Base-by-base conservation (phyloP, 2,888 invertebrate species). In the Mythimna lalbum region DNA sequence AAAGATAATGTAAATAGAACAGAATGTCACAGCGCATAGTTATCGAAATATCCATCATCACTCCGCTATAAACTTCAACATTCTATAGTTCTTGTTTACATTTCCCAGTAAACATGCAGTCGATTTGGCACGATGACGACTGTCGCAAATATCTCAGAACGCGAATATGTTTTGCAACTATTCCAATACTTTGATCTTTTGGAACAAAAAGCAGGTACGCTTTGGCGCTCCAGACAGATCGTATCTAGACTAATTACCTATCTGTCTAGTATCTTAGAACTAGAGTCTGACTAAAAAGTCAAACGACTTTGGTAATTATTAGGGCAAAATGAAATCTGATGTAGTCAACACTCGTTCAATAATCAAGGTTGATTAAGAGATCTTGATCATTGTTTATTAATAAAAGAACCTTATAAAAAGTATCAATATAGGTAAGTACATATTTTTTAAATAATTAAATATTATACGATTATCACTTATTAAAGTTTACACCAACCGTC, bases 51-150 rank as follows among this genome's bases (percentile, higher is more conserved):
- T 43, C 55, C 14, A 55, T 50, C 59, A 47, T 31, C 39, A 9
- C 33, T 43, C 19, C 17, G 14, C 50, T 27, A 31, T n/a, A 75
- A 73, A 57, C 21, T 68, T 27, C 69, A 33, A 27, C 2, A 76
- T 76, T 76, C 33, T 57, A 52, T 47, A 68, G 14, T 64, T 57
- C 47, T 80, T 63, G 60, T 80, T 59, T 55, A 78, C 69, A 56
- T 76, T 65, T 63, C 21, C 4, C 21, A 4, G 21, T 65, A 47
- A 59, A 66, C 55, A 43, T 36, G 49, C 76, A 74, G 49, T 68
- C 57, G 76, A 73, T 71, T 83, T 82, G 84, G 82, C 84, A 79
- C 63, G 14, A 36, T 39, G 36, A 57, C 49, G 57, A 56, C 53
- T 55, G 33, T 19, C 43, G 43, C 47, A 68, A 73, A 76, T 74